Base-by-base conservation (phyloP, 1,140 invertebrate species). In the Carposina sasakii region DNA sequence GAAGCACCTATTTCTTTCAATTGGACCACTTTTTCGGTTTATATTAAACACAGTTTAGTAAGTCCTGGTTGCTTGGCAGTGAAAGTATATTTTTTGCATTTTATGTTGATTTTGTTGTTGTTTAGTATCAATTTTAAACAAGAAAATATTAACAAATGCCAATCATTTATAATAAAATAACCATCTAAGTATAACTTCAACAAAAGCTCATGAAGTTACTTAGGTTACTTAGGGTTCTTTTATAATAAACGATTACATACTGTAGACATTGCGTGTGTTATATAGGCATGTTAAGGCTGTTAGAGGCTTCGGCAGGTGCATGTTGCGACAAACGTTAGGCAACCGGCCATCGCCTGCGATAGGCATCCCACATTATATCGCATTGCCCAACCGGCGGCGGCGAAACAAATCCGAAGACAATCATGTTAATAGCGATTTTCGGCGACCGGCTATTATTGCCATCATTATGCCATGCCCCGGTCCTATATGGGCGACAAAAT, bases 241-340 rank as follows among this genome's bases (percentile, higher is more conserved):
- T n/a, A n/a, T n/a, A n/a, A n/a, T n/a, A n/a, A n/a, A n/a, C n/a
- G n/a, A n/a, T n/a, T n/a, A n/a, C n/a, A n/a, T n/a, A n/a, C n/a
- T n/a, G n/a, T n/a, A n/a, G n/a, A n/a, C n/a, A n/a, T n/a, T n/a
- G n/a, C n/a, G n/a, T n/a, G n/a, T n/a, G n/a, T n/a, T n/a, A n/a
- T n/a, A n/a, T n/a, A n/a, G n/a, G n/a, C n/a, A n/a, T n/a, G n/a
- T n/a, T n/a, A n/a, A n/a, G n/a, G n/a, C n/a, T n/a, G n/a, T n/a
- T 36, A 10, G 33, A n/a, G 16, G 33, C 19, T 64, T 64, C 56
- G 63, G 59, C 76, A 75, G 76, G 72, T 76, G 78, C 71, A 71
- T 63, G 67, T 82, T 82, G 73, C 78, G 73, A 79, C 77, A 78
- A 64, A 34, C 52, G 72, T 82, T 82, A 75, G 73, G 78, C 67